These are phyloP conservation scores for Pachyseris speciosa DNA, from an alignment of 64 coral and sea anemone genomes.

Conservation along the genomic window DNA sequence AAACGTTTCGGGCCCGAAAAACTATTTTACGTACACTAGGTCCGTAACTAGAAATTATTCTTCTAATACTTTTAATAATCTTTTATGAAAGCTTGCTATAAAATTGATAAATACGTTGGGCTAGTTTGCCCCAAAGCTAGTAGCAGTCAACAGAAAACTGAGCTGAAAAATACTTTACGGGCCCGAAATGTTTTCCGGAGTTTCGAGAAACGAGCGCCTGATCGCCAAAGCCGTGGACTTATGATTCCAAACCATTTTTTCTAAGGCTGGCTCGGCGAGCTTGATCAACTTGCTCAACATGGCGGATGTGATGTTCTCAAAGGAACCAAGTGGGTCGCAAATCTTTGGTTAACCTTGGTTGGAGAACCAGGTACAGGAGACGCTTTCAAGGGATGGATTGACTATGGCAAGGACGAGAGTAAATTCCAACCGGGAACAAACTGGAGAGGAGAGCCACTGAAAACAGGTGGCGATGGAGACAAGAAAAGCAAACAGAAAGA, in stretches of 20 bases:
- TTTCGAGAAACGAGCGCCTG: too few species aligned
- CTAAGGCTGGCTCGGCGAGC: conserved; percentile 57
- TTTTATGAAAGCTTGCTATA: too few species aligned
- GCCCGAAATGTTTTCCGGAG: too few species aligned
- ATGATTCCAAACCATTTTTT: neutral
- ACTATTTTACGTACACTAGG: too few species aligned
- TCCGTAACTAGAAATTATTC: too few species aligned
- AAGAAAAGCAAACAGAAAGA: conserved; percentile 9
- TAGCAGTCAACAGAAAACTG: too few species aligned
- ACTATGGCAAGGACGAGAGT: conserved; percentile 29
- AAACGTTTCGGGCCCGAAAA: too few species aligned
- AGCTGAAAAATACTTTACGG: too few species aligned
- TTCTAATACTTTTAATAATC: too few species aligned
- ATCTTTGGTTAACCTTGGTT: conserved; percentile 66
- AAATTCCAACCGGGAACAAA: conserved; percentile 16
- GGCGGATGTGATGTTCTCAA: conserved; percentile 66
- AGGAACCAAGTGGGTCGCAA: conserved; percentile 73
- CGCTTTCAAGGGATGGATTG: conserved; percentile 70
- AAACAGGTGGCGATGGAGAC: neutral
- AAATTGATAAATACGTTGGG: too few species aligned
- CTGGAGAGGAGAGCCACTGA: conserved; percentile 12
- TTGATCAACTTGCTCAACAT: conserved; percentile 65
- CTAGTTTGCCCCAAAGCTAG: too few species aligned
- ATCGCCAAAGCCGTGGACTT: neutral
- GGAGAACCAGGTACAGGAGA: conserved; percentile 31